Conservation (phyloP, 2,888 invertebrate genomes). For the Nectonema munidae region DNA sequence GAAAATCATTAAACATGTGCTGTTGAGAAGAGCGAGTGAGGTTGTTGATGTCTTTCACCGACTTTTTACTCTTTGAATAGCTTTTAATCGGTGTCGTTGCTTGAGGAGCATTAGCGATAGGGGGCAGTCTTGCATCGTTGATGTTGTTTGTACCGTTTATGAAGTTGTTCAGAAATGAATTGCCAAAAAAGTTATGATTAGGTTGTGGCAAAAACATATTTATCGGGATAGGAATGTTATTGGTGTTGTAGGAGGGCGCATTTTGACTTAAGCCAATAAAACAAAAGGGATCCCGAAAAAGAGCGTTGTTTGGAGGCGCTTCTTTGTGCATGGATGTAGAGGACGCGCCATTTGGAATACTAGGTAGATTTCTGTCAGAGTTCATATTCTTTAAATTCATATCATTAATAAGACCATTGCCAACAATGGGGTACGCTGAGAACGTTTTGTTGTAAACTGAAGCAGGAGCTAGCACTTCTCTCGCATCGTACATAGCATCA, state of each 20-base stretch:
- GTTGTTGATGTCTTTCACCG: too few species aligned
- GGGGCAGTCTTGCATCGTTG: too few species aligned
- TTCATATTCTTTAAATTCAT: too few species aligned
- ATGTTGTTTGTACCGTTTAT: too few species aligned
- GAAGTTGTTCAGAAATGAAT: too few species aligned
- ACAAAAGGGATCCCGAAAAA: slow-evolving; percentile 50
- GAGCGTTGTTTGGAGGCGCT: slow-evolving; percentile 29
- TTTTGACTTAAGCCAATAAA: slow-evolving; percentile 32
- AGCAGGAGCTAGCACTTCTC: slow-evolving; percentile 68
- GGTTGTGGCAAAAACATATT: slow-evolving; percentile 31
- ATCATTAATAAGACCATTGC: not conserved
- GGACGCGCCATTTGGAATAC: not conserved
- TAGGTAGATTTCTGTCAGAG: too few species aligned
- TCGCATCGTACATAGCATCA: slow-evolving; percentile 73
- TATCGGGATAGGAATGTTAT: slow-evolving; percentile 53
- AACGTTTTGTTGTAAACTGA: slow-evolving; percentile 35
- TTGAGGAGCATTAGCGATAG: too few species aligned
- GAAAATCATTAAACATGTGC: too few species aligned
- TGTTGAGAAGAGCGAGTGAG: too few species aligned
- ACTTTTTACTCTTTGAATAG: too few species aligned
- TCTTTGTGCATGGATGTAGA: slow-evolving; percentile 7
- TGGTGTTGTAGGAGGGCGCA: slow-evolving; percentile 28
- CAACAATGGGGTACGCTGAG: not conserved
- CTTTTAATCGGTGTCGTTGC: too few species aligned
- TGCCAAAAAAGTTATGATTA: too few species aligned